Conservation (phyloP, 2,888 invertebrate species). For the Aleiodes leptofemur region DNA sequence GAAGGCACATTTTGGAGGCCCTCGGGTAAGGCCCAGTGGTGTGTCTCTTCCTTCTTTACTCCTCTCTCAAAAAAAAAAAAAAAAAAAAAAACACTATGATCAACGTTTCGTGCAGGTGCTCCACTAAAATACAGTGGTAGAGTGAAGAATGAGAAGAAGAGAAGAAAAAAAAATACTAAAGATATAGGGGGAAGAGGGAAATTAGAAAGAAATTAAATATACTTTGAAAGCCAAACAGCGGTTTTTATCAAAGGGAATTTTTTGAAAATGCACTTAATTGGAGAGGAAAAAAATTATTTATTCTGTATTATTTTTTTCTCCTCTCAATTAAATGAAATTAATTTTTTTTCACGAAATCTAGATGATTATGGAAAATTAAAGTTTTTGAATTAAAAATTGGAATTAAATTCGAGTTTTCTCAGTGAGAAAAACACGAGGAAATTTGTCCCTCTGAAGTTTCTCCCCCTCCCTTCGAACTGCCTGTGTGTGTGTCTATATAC, state of each 20-base stretch:
- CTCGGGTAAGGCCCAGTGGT: background rate
- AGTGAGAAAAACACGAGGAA: background rate
- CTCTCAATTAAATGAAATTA: background rate
- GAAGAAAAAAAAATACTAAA: too few relatives aligned
- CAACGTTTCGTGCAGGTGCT: conserved; percentile 49
- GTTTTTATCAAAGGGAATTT: conserved; percentile 9
- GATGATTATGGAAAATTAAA: too few relatives aligned
- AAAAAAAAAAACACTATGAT: conserved; percentile 50
- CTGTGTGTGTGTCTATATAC: conserved; percentile 9
- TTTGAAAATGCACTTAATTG: conserved; percentile 15
- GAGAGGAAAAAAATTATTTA: background rate
- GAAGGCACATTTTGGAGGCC: background rate
- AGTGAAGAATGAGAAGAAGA: background rate
- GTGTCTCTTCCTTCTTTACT: conserved; percentile 24
- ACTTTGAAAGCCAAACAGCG: conserved; percentile 28
- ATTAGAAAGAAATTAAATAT: background rate
- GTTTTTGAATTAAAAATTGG: background rate
- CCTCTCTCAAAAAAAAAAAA: background rate
- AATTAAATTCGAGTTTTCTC: background rate
- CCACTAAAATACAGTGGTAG: conserved; percentile 20
- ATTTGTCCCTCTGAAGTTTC: background rate
- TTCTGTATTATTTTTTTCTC: background rate
- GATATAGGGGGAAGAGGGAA: background rate
- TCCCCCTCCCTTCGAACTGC: background rate
- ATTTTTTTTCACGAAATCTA: too few relatives aligned